A percentile compares a stretch with the other conserved stretches of the same genome.
phyloP scores from a whole-genome alignment of 2,888 invertebrate species.

The Amblyjoppa fuscipennis region DNA sequence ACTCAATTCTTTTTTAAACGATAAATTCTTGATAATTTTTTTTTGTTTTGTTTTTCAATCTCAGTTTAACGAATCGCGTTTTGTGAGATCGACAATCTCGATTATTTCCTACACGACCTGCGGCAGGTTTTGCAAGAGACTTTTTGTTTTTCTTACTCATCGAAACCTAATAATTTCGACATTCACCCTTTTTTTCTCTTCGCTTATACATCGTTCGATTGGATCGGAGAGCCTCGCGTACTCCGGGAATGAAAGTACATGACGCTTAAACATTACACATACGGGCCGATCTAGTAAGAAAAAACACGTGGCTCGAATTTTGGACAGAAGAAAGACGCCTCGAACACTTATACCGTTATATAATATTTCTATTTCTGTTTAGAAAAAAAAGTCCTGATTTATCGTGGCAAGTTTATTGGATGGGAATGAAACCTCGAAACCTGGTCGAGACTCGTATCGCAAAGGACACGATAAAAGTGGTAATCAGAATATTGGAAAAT shows the following conservation, averaged over 20 bases:
- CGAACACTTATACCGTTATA: constrained; percentile 10
- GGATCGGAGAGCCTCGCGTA: constrained; percentile 45
- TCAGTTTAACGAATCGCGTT: constrained; percentile 19
- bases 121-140: constrained; percentile 67
- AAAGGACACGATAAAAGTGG: not conserved
- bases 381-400: not conserved
- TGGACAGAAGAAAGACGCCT: constrained; percentile 26
- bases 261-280: constrained; percentile 48
- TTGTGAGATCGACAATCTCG: constrained; percentile 7
- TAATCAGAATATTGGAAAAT: constrained; percentile 30
- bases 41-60: constrained; percentile 12
- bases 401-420: constrained; percentile 17
- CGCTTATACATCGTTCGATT: constrained; percentile 51
- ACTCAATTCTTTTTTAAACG: constrained; percentile 66
- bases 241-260: constrained; percentile 55
- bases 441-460: not conserved
- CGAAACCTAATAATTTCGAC: constrained; percentile 56
- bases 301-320: constrained; percentile 34
- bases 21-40: constrained; percentile 50
- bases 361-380: constrained; percentile 24
- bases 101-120: constrained; percentile 67
- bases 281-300: constrained; percentile 10
- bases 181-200: constrained; percentile 34
- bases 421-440: not conserved
- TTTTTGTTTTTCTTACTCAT: constrained; percentile 20